Base-by-base conservation (phyloP, 2,797 vertebrate species). In the Myotis findleyi region DNA sequence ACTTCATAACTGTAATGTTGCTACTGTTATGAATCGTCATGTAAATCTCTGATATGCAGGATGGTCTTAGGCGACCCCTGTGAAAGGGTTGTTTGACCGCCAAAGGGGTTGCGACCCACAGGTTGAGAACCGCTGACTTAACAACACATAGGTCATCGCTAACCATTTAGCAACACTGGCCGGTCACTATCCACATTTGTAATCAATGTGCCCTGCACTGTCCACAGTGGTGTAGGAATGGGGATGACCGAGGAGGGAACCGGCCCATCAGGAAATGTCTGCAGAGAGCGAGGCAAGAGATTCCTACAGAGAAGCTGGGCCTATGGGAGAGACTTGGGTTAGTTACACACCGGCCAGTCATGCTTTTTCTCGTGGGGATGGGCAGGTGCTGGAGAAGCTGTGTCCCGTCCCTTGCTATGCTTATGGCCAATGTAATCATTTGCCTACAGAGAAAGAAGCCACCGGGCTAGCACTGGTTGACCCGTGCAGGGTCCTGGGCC, bases 321-420 rank as follows among this genome's bases (percentile, higher is more conserved):
- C 27, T 13, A 16, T 51, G 21, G 79, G 36, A 23, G 21, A 59
- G 44, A 1, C 59, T 75, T 64, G 13, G 8, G 11, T 72, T 20
- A 17, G 23, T 38, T 44, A 49, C 36, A 55, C 8, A 2, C 1
- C 0, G 66, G 7, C 9, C 8, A 25, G 55, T 21, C 0, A 1
- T 30, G n/a, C 3, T 41, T 81, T 86, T 75, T 6, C 51, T 41
- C 21, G 27, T 17, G 7, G 23, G 33, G 20, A 38, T 2, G 33
- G 33, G n/a, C 33, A 89, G 13, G 5, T 36, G 13, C 27, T 27
- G 18, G 62, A n/a, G 87, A 86, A 66, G 41, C 49, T 41, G 25
- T 72, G 30, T 36, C 51, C 57, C 44, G 21, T 41, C 8, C 33
- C 11, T 47, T 44, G n/a, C 36, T 49, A 7, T 30, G 21, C 55